Base-by-base conservation (phyloP, 1,140 invertebrate genomes). In the Rhyacophila brunnea region DNA sequence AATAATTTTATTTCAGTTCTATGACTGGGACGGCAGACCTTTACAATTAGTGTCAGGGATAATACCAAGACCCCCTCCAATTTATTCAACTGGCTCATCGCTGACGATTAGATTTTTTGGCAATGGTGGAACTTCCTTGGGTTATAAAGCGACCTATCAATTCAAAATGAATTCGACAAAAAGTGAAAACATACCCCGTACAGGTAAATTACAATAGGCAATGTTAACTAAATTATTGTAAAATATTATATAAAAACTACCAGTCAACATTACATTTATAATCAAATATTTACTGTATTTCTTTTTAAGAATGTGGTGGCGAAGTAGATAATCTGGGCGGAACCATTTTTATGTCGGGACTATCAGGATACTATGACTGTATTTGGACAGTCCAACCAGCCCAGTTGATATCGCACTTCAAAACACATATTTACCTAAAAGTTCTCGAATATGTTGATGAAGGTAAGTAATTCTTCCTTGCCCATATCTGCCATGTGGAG, bases 321-420 rank as follows among this genome's bases (percentile, higher is more conserved):
- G 82, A 82, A 63, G 84, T 87, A 6, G 83, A 85, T 56, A 85
- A 87, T 71, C 71, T 83, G 11, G 86, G 87, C 1, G 87, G 87
- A 0, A 79, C 81, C 1, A 88, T 88, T 20, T 87, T 85, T 3
- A 87, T 88, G 86, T 83, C 86, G 77, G 81, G 87, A 56, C 85
- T 87, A 83, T 69, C 74, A 1, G 80, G 81, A 59, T 75, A 72
- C 0, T 88, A 84, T 65, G 85, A 88, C 64, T 88, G 86, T 64
- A 77, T 87, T 19, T 88, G 86, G 86, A 72, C 87, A 1, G 82
- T 88, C 9, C 78, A 82, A 66, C 84, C 83, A 6, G 77, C 81
- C 0, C 75, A 78, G 40, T 81, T 75, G 51, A 81, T 81, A 67
- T 65, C 82, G 3, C 81, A 85, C 58, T 76, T 83, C 63, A 86